phyloP scores from a whole-genome alignment of 2,797 vertebrate genomes.

The Babyrousa celebensis region DNA sequence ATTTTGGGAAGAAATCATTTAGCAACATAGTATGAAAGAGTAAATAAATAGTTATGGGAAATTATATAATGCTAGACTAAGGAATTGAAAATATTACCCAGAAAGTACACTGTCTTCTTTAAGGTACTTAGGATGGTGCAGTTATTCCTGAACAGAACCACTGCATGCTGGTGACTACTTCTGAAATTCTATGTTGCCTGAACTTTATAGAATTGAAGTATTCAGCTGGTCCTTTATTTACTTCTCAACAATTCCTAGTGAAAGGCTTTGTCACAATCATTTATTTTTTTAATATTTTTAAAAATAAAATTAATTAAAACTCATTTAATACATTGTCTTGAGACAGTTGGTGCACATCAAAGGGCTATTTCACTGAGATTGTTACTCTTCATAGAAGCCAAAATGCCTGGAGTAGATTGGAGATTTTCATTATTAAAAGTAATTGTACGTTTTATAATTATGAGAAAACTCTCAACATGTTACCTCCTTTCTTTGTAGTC shows the following conservation, averaged over 20 bases:
- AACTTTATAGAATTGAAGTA: neutral
- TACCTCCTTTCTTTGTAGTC: conserved; percentile 58
- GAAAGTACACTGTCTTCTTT: conserved; percentile 28
- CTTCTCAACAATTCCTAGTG: conserved; percentile 7
- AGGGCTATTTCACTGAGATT: neutral
- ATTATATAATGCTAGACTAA: conserved; percentile 39
- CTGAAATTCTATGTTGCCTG: neutral
- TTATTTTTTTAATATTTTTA: neutral
- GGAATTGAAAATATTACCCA: neutral
- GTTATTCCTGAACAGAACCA: neutral
- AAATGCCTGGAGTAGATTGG: conserved; percentile 26
- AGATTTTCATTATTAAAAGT: conserved; percentile 60
- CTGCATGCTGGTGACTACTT: neutral
- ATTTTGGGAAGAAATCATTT: conserved; percentile 72
- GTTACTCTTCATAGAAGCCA: neutral
- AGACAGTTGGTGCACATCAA: neutral
- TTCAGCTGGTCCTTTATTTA: conserved; percentile 37
- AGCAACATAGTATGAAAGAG: conserved; percentile 46
- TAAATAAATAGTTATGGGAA: conserved; percentile 62
- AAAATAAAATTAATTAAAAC: conserved; percentile 54
- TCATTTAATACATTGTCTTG: conserved; percentile 42
- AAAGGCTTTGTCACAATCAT: conserved; percentile 7
- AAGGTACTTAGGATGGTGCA: neutral
- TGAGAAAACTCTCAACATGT: conserved; percentile 65
- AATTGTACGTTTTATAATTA: conserved; percentile 59